phyloP scores from a whole-genome alignment of 1,140 invertebrate genomes.

The Hyposmocoma kahamanoa region DNA sequence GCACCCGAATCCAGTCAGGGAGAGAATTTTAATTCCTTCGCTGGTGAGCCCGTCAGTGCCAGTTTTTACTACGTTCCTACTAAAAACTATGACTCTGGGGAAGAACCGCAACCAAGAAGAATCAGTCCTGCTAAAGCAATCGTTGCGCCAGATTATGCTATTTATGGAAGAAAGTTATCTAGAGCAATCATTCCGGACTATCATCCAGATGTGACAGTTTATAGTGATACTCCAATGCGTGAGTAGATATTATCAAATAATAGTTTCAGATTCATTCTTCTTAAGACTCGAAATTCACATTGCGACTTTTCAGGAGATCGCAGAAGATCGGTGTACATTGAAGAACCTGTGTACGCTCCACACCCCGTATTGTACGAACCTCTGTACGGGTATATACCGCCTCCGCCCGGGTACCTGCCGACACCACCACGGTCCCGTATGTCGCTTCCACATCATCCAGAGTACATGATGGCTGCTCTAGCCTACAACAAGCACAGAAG shows the following conservation, averaged over 20 bases:
- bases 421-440: conserved; percentile 36
- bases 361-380: conserved; percentile 57
- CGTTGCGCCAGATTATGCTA: conserved; percentile 42
- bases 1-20: conserved; percentile 64
- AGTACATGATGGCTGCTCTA: conserved; percentile 43
- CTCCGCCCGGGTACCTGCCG: conserved; percentile 34
- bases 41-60: conserved; percentile 71
- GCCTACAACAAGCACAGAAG: conserved; percentile 41
- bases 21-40: conserved; percentile 65
- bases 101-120: conserved; percentile 40
- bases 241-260: too few species aligned
- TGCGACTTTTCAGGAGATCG: conserved; percentile 37
- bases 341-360: conserved; percentile 51
- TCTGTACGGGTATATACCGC: conserved; percentile 42
- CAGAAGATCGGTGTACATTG: conserved; percentile 55
- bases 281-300: background rate
- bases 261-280: background rate
- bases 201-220: conserved; percentile 39
- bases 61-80: conserved; percentile 74
- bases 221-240: conserved; percentile 47
- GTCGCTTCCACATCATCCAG: conserved; percentile 50
- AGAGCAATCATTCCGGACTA: conserved; percentile 32
- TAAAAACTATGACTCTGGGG: conserved; percentile 61
- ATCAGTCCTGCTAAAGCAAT: conserved; percentile 40
- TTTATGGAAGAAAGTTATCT: conserved; percentile 44